Conservation (phyloP, 2,113 vertebrate species). For the Rallus limicola region DNA sequence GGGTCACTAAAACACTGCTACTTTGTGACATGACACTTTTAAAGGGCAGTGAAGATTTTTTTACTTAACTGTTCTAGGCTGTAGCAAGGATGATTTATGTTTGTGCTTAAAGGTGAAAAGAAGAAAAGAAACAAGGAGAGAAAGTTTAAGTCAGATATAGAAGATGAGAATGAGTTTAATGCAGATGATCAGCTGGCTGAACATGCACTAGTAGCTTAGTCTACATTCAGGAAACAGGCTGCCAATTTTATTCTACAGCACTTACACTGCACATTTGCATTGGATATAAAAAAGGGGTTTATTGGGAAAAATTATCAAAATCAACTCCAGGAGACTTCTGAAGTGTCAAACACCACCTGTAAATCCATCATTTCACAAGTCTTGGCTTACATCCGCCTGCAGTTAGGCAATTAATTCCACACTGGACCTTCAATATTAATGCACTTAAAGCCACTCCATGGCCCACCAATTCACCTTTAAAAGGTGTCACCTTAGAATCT, state of each 20-base stretch:
- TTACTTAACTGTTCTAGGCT: constrained; percentile 99
- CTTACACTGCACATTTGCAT: neutral
- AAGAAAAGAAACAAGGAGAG: constrained; percentile 92
- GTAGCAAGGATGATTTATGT: constrained; percentile 99
- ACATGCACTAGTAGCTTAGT: constrained; percentile 81
- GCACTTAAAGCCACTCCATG: neutral
- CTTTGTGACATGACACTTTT: constrained; percentile 78
- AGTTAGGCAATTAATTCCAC: neutral
- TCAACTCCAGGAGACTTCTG: constrained; percentile 54
- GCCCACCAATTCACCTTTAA: constrained; percentile 28
- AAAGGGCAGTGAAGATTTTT: constrained; percentile 77
- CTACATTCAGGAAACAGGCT: constrained; percentile 64
- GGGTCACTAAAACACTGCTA: constrained; percentile 82
- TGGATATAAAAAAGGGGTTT: neutral
- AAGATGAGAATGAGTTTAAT: constrained; percentile 91
- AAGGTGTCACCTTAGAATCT: constrained; percentile 32
- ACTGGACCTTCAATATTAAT: neutral
- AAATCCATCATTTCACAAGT: constrained; percentile 79
- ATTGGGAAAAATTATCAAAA: constrained; percentile 11
- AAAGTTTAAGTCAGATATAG: constrained; percentile 97
- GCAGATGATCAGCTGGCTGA: constrained; percentile 87
- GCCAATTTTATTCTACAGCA: constrained; percentile 53
- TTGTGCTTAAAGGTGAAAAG: constrained; percentile 97
- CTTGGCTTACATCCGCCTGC: neutral
- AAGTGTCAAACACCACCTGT: constrained; percentile 73